phyloP scores from a whole-genome alignment of 2,113 vertebrate species.

The Chaetodon trifascialis region DNA sequence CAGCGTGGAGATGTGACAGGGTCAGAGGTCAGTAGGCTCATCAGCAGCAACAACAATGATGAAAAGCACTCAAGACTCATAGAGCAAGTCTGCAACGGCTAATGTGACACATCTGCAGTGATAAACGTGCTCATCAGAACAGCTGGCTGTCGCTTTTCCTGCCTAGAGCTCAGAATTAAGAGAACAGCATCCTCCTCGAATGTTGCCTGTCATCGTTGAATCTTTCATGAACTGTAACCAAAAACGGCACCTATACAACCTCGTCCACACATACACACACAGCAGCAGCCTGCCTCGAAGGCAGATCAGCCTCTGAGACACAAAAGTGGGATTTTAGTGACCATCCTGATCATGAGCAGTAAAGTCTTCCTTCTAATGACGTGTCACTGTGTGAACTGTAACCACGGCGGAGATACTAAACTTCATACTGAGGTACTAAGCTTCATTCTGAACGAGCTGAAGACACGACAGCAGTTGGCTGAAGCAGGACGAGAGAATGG shows the following conservation, averaged over 20 bases:
- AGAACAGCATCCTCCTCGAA: too few relatives aligned
- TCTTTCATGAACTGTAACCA: not conserved
- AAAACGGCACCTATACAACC: conserved; percentile 5
- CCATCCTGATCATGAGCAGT: not conserved
- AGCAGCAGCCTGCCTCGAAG: not conserved
- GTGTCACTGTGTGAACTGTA: not conserved
- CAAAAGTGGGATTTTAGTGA: not conserved
- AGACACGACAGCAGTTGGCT: conserved; percentile 15
- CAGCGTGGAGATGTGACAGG: too few relatives aligned
- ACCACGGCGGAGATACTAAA: not conserved
- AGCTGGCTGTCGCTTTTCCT: too few relatives aligned
- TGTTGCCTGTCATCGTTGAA: not conserved
- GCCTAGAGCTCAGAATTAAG: too few relatives aligned
- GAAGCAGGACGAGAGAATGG: not conserved
- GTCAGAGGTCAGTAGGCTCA: too few relatives aligned
- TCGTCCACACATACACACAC: not conserved
- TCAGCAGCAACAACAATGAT: too few relatives aligned
- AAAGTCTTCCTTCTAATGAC: not conserved
- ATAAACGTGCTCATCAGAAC: too few relatives aligned
- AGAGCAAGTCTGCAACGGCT: too few relatives aligned
- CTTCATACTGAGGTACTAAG: too few relatives aligned
- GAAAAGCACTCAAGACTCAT: too few relatives aligned
- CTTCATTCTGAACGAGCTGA: not conserved
- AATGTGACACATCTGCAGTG: too few relatives aligned
- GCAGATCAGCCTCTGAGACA: not conserved